phyloP scores from a whole-genome alignment of 2,797 vertebrate species.

The Decapterus maruadsi region DNA sequence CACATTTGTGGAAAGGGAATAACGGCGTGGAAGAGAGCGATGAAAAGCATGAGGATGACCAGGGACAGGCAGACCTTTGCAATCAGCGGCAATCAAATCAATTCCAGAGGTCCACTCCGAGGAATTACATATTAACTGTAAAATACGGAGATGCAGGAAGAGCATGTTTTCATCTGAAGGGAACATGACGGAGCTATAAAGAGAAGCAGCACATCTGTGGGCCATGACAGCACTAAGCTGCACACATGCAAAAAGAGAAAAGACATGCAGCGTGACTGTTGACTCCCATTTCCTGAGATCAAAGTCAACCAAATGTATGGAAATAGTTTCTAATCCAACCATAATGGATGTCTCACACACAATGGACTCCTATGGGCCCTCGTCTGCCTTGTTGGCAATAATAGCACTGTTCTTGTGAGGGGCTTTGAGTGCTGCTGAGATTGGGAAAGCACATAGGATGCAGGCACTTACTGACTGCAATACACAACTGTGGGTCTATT shows the following conservation, averaged over 20 bases:
- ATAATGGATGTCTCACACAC: conserved; percentile 66
- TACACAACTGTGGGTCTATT: conserved; percentile 56
- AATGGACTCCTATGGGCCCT: conserved; percentile 62
- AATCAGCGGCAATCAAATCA: conserved; percentile 32
- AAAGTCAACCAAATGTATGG: conserved; percentile 69
- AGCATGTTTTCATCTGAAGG: conserved; percentile 12
- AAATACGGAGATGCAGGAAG: conserved; percentile 2
- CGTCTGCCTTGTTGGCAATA: conserved; percentile 59
- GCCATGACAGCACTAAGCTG: conserved; percentile 48
- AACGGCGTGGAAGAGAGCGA: conserved; percentile 11
- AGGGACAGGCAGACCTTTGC: conserved; percentile 20
- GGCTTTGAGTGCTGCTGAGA: conserved; percentile 54
- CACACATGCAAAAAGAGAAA: conserved; percentile 43
- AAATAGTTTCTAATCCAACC: conserved; percentile 68
- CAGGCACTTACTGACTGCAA: conserved; percentile 41
- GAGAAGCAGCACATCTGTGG: conserved; percentile 32
- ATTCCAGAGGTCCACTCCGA: conserved; percentile 43
- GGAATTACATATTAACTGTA: conserved; percentile 43
- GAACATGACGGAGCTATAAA: not conserved
- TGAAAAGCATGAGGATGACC: conserved; percentile 39
- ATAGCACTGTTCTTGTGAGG: conserved; percentile 56
- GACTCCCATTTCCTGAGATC: conserved; percentile 64
- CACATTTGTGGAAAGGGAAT: conserved; percentile 51
- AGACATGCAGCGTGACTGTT: conserved; percentile 10
- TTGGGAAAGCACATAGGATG: conserved; percentile 52